Conservation (phyloP, 2,113 vertebrate genomes). For the Charina bottae region DNA sequence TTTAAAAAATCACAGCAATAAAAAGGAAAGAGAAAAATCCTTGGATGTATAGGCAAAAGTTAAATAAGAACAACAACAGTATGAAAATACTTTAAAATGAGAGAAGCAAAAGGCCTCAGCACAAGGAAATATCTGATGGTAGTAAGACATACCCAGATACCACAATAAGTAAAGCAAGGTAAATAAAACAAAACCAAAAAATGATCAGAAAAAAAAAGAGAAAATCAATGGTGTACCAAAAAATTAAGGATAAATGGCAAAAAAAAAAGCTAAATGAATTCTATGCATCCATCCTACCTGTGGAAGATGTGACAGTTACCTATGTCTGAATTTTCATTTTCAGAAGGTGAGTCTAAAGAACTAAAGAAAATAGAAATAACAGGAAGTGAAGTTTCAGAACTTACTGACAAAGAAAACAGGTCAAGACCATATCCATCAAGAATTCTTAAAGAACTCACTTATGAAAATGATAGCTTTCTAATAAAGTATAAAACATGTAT, state of each 20-base stretch:
- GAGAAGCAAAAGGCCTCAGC: neutral
- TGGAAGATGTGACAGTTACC: neutral
- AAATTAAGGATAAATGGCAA: neutral
- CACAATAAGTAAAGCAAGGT: neutral
- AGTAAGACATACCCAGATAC: neutral
- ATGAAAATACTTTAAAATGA: neutral
- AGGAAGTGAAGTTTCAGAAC: neutral
- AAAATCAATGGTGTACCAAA: neutral
- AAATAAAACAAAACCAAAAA: neutral
- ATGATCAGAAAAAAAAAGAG: neutral
- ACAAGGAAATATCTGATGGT: neutral
- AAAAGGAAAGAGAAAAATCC: neutral
- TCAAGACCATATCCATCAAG: neutral
- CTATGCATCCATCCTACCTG: neutral
- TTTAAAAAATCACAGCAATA: neutral
- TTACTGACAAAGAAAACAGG: slow-evolving; percentile 1
- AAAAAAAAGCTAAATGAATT: neutral
- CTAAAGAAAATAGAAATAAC: neutral
- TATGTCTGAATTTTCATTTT: neutral
- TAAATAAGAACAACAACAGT: neutral
- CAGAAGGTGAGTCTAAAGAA: neutral
- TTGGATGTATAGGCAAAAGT: neutral
- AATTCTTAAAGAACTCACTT: neutral
- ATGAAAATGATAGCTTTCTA: neutral
- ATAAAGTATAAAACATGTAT: neutral